Evolutionary conservation across 2,888 invertebrate genomes (phyloP).

Genomic region (Apamea sordens): DNA sequence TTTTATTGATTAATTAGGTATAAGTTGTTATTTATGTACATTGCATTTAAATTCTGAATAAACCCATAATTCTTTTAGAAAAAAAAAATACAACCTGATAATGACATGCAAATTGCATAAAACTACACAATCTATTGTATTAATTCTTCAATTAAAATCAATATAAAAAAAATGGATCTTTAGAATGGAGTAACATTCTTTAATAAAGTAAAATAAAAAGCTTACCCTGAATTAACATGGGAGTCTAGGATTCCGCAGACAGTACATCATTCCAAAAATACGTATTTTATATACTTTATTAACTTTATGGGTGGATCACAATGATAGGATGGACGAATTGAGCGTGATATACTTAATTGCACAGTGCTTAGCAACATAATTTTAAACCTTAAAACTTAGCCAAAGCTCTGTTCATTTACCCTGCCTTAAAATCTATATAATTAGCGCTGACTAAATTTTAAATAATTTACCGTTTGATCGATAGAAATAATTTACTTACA

Average conservation of each 20-base stretch:
- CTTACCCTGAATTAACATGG: conserved; percentile 5
- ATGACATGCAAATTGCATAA: background rate
- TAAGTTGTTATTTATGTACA: conserved; percentile 2
- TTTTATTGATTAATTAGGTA: background rate
- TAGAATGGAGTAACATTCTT: background rate
- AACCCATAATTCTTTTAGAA: background rate
- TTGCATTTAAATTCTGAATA: background rate
- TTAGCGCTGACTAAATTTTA: conserved; percentile 41
- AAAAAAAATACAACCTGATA: background rate
- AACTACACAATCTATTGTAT: background rate
- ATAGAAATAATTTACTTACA: conserved; percentile 50
- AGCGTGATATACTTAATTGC: conserved; percentile 39
- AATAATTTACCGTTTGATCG: conserved; percentile 58
- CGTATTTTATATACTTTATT: conserved; percentile 38
- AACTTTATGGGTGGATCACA: conserved; percentile 51
- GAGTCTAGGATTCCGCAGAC: conserved; percentile 46
- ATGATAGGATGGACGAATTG: conserved; percentile 60
- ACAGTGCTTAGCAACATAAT: conserved; percentile 53
- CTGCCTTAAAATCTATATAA: conserved; percentile 51
- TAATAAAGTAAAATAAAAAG: conserved; percentile 6
- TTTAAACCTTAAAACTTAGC: conserved; percentile 35
- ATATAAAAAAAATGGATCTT: background rate
- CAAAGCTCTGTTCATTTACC: conserved; percentile 55
- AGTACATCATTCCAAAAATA: conserved; percentile 41
- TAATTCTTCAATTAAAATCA: background rate